Conservation (phyloP, 2,888 invertebrate genomes). For the Branchipolynoe longqiensis region DNA sequence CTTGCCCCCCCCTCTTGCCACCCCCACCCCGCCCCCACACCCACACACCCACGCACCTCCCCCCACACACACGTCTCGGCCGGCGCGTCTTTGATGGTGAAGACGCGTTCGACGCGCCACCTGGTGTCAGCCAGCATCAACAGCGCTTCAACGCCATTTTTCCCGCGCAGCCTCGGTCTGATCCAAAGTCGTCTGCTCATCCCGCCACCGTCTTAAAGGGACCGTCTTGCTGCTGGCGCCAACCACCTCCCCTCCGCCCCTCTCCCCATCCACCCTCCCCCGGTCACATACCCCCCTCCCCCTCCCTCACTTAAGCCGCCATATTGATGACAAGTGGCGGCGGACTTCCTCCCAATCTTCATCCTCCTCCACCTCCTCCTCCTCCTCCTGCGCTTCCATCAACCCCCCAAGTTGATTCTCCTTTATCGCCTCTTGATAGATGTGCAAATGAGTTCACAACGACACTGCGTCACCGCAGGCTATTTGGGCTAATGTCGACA, state of each 20-base stretch:
- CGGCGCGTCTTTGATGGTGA: conserved; percentile 25
- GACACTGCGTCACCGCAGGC: conserved; percentile 55
- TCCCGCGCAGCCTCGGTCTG: conserved; percentile 30
- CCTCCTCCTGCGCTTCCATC: background rate
- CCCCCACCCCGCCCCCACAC: too few relatives aligned
- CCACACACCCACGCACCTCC: too few relatives aligned
- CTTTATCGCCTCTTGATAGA: conserved; percentile 49
- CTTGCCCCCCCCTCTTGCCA: background rate
- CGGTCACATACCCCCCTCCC: too few relatives aligned
- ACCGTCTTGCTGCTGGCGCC: background rate
- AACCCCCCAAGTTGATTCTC: conserved; percentile 39
- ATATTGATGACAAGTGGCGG: conserved; percentile 51
- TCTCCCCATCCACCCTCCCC: too few relatives aligned
- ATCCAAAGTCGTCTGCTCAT: conserved; percentile 9
- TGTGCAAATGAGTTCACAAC: conserved; percentile 23
- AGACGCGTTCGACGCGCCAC: conserved; percentile 21
- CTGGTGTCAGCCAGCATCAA: conserved; percentile 8
- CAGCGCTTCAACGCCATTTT: background rate
- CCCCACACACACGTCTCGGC: background rate
- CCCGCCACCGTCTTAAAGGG: conserved; percentile 33
- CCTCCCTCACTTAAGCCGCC: conserved; percentile 39
- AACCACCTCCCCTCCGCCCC: too few relatives aligned
- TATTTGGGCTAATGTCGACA: conserved; percentile 48
- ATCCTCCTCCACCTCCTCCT: conserved; percentile 25
- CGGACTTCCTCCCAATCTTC: conserved; percentile 42